Conservation (phyloP, 2,888 invertebrate species). For the Orchesellides sinensis region DNA sequence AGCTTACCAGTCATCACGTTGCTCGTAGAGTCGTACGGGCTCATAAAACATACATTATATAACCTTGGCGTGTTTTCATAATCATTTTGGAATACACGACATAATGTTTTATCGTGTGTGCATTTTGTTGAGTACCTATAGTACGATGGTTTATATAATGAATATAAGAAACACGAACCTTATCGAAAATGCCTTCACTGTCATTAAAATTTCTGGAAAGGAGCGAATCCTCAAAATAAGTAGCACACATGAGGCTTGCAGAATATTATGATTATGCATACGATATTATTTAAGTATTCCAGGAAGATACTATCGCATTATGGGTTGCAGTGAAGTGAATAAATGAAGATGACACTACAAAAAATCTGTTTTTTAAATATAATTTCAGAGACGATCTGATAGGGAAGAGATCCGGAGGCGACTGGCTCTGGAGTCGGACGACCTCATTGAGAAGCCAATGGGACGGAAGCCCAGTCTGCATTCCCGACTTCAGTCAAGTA, state of each 20-base stretch:
- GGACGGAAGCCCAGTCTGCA: constrained; percentile 92
- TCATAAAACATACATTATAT: constrained; percentile 6
- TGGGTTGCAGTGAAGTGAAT: too few species aligned
- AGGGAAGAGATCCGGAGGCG: constrained; percentile 93
- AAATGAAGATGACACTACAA: too few species aligned
- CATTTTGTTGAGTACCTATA: neutral
- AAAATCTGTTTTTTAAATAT: neutral
- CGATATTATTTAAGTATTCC: too few species aligned
- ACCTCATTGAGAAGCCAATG: constrained; percentile 83
- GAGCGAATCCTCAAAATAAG: too few species aligned
- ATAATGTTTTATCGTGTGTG: neutral
- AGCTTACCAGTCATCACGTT: neutral
- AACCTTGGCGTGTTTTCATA: constrained; percentile 49
- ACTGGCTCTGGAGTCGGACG: constrained; percentile 88
- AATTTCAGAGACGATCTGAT: constrained; percentile 88
- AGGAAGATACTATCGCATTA: too few species aligned
- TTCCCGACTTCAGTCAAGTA: constrained; percentile 84
- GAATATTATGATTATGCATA: too few species aligned
- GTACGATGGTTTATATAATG: neutral
- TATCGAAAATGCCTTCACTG: neutral
- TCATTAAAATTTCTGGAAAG: too few species aligned
- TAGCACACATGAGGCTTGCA: too few species aligned
- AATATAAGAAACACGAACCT: neutral
- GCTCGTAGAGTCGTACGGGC: constrained; percentile 6
- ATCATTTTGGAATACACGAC: neutral